phyloP scores from a whole-genome alignment of 2,888 invertebrate species.

The Nudaria mundana region DNA sequence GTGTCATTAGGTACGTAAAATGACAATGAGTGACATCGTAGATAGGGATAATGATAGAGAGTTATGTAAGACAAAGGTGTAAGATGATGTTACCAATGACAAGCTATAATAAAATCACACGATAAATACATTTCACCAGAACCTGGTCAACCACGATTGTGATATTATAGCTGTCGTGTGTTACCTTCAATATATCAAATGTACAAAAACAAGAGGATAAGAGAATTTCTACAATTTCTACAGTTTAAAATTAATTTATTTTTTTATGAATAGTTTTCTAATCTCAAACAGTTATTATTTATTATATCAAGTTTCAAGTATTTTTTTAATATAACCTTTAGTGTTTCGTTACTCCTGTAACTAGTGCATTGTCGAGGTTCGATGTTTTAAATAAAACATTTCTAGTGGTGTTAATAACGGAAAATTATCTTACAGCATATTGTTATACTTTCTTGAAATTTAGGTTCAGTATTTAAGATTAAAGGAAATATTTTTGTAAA shows the following conservation, averaged over 20 bases:
- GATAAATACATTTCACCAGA: constrained; percentile 29
- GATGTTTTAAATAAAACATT: constrained; percentile 13
- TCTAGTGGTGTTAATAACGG: constrained; percentile 11
- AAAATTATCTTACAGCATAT: constrained; percentile 16
- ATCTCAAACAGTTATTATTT: constrained; percentile 18
- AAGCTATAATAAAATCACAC: constrained; percentile 40
- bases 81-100: constrained; percentile 63
- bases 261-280: constrained; percentile 27
- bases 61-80: too few relatives aligned
- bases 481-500: constrained; percentile 1
- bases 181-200: constrained; percentile 39
- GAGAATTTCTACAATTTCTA: constrained; percentile 12
- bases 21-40: constrained; percentile 49
- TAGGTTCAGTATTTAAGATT: constrained; percentile 1
- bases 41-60: constrained; percentile 48
- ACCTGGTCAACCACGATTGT: constrained; percentile 38
- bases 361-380: constrained; percentile 14
- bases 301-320: constrained; percentile 25
- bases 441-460: constrained; percentile 11
- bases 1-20: constrained; percentile 44
- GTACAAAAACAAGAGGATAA: constrained; percentile 32
- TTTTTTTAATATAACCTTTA: constrained; percentile 21
- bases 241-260: constrained; percentile 25
- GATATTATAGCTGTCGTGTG: constrained; percentile 29
- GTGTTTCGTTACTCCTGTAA: constrained; percentile 29